Conservation (phyloP, 2,888 invertebrate species). For the Polylopha cassiicola region DNA sequence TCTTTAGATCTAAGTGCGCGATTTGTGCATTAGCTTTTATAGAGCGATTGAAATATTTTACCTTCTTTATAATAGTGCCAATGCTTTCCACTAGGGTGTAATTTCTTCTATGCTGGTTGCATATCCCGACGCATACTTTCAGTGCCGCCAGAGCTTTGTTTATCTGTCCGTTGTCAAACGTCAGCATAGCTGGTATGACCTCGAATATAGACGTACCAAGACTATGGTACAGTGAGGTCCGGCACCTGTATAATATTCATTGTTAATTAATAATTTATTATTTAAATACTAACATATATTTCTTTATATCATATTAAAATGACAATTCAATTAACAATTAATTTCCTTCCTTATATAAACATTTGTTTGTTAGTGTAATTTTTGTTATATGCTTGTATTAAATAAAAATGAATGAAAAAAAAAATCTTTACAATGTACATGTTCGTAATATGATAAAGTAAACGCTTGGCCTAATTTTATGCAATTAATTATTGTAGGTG, state of each 20-base stretch:
- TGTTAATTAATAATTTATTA: constrained; percentile 5
- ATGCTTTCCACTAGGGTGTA: constrained; percentile 86
- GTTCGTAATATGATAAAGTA: too few species aligned
- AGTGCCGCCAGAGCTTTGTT: constrained; percentile 84
- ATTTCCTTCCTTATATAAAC: neutral
- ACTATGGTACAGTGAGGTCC: constrained; percentile 93
- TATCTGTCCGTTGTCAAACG: constrained; percentile 90
- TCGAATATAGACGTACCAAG: constrained; percentile 92
- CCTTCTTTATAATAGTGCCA: constrained; percentile 85
- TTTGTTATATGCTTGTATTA: too few species aligned
- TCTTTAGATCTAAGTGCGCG: too few species aligned
- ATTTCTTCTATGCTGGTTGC: constrained; percentile 82
- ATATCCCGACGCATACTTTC: constrained; percentile 87
- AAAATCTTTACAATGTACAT: too few species aligned
- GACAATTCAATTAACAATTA: neutral
- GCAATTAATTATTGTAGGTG: too few species aligned
- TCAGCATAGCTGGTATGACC: constrained; percentile 94
- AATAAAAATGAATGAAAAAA: too few species aligned
- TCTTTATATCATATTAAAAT: too few species aligned
- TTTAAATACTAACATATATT: too few species aligned
- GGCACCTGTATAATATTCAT: constrained; percentile 75
- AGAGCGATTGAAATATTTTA: too few species aligned
- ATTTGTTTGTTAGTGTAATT: too few species aligned
- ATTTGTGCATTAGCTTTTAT: too few species aligned
- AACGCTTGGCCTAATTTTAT: too few species aligned